Base-by-base conservation (phyloP, 1,140 invertebrate species). In the Muscidifurax raptorellus region DNA sequence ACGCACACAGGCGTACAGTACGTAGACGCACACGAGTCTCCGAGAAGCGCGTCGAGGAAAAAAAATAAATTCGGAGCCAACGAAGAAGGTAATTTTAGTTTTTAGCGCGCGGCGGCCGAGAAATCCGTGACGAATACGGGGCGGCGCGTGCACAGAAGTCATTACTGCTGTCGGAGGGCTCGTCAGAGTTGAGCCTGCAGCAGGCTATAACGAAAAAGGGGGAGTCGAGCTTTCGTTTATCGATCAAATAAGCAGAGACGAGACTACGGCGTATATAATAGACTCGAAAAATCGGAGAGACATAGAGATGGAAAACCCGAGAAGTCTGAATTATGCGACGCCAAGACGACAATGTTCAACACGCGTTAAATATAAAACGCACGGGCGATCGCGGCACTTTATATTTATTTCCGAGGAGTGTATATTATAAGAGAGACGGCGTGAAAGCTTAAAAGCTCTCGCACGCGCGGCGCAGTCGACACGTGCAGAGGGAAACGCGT, bases 211-310 rank as follows among this genome's bases (percentile, higher is more conserved):
- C 9, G 13, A 69, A 69, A 69, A 80, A 28, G 67, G 36, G 79
- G 36, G 59, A 79, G 59, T n/a, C 47, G 47, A 22, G 75, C 25
- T 15, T 64, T 36, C 72, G 36, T 15, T 72, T 76, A 82, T 82
- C 81, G 81, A 82, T 82, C 81, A 82, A 82, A 82, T 82, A 82
- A 82, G 40, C 44, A 12, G 40, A 40, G 36, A 40, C 36, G 22
- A 59, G 52, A n/a, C 18, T 40, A 0, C 36, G 36, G 36, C 36
- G 36, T 9, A 9, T 9, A 36, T 36, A n/a, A n/a, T 36, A 36
- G 18, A 59, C 6, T 22, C 22, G 44, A 44, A 74, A 22, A 47
- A 27, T 15, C 30, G 40, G 10, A 27, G 25, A 1, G 30, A 76
- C 40, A 3, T 5, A 15, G 3, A 27, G 36, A 2, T 15, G 28